Conservation (phyloP, 1,140 invertebrate genomes). For the Calliopsis andreniformis region DNA sequence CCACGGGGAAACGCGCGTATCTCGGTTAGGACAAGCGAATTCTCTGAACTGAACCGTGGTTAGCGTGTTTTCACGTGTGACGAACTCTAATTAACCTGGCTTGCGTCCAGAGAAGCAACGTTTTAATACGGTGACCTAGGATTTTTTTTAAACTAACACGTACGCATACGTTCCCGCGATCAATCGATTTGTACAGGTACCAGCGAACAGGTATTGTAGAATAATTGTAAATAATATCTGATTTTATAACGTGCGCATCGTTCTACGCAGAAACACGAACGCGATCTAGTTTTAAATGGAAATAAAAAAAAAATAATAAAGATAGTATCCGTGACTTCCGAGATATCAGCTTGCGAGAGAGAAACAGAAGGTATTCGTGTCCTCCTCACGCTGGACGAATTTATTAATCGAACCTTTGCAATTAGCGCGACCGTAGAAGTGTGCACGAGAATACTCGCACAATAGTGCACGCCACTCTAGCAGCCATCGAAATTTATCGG, state of each 20-base stretch:
- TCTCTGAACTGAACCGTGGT: slow-evolving; percentile 15
- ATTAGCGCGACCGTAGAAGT: slow-evolving; percentile 10
- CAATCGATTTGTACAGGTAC: slow-evolving; percentile 73
- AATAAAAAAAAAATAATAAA: no score
- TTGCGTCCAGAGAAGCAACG: slow-evolving; percentile 58
- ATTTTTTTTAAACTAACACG: slow-evolving; percentile 68
- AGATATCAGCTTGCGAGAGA: not conserved
- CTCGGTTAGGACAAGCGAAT: slow-evolving; percentile 11
- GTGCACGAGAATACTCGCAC: slow-evolving; percentile 13
- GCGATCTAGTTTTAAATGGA: slow-evolving; percentile 49
- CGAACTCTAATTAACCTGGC: slow-evolving; percentile 30
- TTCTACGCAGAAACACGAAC: slow-evolving; percentile 22
- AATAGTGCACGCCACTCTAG: slow-evolving; percentile 8
- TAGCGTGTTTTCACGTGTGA: slow-evolving; percentile 13
- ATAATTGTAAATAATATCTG: slow-evolving; percentile 82
- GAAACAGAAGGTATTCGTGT: no score
- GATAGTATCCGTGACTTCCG: not conserved
- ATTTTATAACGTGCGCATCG: slow-evolving; percentile 74
- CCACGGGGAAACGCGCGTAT: slow-evolving; percentile 18
- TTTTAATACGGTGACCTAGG: slow-evolving; percentile 75
- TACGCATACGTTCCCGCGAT: slow-evolving; percentile 59
- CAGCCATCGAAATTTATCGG: not conserved
- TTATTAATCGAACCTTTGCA: no score
- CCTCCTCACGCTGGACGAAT: no score
- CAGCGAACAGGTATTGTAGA: slow-evolving; percentile 69